phyloP scores from a whole-genome alignment of 2,888 invertebrate genomes.

The Cremastinae sp. region DNA sequence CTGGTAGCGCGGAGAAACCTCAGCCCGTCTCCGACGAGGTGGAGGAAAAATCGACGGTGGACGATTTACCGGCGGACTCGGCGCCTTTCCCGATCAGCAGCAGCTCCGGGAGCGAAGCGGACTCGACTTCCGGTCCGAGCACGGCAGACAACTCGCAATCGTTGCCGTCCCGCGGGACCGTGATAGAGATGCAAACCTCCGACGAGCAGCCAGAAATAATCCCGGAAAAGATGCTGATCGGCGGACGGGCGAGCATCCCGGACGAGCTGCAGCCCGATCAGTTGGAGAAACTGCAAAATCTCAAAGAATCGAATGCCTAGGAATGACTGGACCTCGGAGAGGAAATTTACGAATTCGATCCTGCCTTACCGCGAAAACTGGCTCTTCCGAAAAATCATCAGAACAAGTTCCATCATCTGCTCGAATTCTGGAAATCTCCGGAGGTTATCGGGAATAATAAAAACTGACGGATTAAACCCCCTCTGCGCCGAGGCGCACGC shows the following conservation, averaged over 20 bases:
- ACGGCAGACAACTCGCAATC: conserved; percentile 85
- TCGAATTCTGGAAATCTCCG: conserved; percentile 78
- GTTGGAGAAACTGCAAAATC: conserved; percentile 91
- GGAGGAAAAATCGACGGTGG: conserved; percentile 80
- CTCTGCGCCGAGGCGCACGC: conserved; percentile 36
- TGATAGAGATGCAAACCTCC: conserved; percentile 68
- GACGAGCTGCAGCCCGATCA: conserved; percentile 95
- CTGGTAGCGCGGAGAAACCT: conserved; percentile 47
- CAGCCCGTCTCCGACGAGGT: conserved; percentile 71
- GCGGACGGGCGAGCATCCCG: conserved; percentile 91
- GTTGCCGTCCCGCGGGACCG: conserved; percentile 75
- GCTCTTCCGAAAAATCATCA: conserved; percentile 78
- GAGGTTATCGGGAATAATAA: conserved; percentile 70
- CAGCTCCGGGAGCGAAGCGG: conserved; percentile 86
- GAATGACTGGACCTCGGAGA: conserved; percentile 78
- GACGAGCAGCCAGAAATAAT: conserved; percentile 71
- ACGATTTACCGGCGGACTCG: conserved; percentile 83
- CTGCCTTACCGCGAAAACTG: conserved; percentile 75
- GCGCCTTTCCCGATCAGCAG: conserved; percentile 85
- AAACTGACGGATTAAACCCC: conserved; percentile 57
- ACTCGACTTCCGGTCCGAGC: conserved; percentile 84
- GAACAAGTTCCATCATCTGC: conserved; percentile 76
- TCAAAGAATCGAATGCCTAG: conserved; percentile 96
- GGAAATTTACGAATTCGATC: conserved; percentile 61
- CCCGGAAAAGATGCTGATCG: conserved; percentile 83